These are phyloP conservation scores for Stenodera caucasica DNA, from an alignment of 2,888 invertebrate species.

Conservation along the genomic window DNA sequence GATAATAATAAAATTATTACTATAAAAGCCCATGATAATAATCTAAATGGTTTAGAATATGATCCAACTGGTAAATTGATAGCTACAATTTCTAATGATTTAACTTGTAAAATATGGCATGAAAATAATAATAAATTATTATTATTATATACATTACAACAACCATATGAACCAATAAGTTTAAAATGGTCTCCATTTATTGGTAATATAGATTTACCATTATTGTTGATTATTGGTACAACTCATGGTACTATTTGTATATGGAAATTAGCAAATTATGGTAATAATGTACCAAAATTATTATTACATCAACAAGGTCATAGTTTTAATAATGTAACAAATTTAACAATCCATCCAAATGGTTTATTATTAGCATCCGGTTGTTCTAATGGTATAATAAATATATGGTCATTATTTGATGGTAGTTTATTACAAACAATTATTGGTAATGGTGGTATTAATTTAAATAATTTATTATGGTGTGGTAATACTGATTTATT, in stretches of 20 bases:
- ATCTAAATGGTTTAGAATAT: constrained; percentile 57
- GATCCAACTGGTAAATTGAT: constrained; percentile 58
- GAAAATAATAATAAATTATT: constrained; percentile 52
- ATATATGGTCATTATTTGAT: constrained; percentile 65
- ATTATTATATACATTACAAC: constrained; percentile 55
- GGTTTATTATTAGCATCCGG: constrained; percentile 62
- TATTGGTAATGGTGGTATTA: constrained; percentile 58
- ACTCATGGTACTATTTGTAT: constrained; percentile 59
- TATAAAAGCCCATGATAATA: constrained; percentile 53
- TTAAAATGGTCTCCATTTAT: constrained; percentile 61
- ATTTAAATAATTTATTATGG: constrained; percentile 59
- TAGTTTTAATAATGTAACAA: constrained; percentile 58
- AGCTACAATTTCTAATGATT: constrained; percentile 58
- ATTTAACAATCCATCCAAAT: constrained; percentile 57
- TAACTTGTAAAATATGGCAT: constrained; percentile 57
- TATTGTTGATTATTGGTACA: constrained; percentile 59
- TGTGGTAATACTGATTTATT: constrained; percentile 54
- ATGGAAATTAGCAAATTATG: constrained; percentile 52
- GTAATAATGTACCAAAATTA: constrained; percentile 43
- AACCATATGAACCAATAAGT: constrained; percentile 56
- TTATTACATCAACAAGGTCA: constrained; percentile 59
- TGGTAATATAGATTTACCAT: constrained; percentile 49
- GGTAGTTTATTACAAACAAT: constrained; percentile 61
- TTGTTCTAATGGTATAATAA: constrained; percentile 59
- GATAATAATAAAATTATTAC: constrained; percentile 48